Percentiles rank a stretch among this genome's conserved stretches.
phyloP scores from a whole-genome alignment of 2,797 vertebrate species.

The Lagocephalus sceleratus region DNA sequence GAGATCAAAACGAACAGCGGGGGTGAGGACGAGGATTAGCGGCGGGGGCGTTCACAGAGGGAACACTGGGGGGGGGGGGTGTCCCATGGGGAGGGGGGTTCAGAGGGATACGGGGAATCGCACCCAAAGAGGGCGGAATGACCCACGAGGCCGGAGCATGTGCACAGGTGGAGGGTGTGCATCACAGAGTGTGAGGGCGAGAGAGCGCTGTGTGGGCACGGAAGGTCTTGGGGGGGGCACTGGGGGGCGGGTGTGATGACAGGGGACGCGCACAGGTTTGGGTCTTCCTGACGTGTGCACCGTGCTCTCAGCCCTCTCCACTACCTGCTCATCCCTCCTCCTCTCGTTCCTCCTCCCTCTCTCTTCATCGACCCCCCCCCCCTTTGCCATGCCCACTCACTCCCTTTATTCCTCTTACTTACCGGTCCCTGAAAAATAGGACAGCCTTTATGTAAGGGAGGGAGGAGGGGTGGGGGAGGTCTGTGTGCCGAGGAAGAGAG shows the following conservation, averaged over 20 bases:
- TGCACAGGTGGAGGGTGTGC: constrained; percentile 14
- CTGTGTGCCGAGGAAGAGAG: constrained; percentile 27
- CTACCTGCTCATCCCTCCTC: constrained; percentile 27
- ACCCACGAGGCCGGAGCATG: neutral
- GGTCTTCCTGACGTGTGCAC: constrained; percentile 57
- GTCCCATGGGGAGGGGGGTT: no score
- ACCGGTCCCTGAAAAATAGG: constrained; percentile 71
- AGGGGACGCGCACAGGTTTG: constrained; percentile 52
- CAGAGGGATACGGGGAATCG: no score
- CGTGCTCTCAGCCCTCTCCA: constrained; percentile 41
- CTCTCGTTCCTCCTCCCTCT: constrained; percentile 28
- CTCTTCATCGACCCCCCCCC: constrained; percentile 43
- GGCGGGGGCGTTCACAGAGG: no score
- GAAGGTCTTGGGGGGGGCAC: constrained; percentile 24
- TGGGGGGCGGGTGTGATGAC: constrained; percentile 19
- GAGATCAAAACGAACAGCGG: no score
- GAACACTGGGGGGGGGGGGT: no score
- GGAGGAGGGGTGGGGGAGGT: constrained; percentile 45
- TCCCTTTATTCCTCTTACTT: constrained; percentile 64
- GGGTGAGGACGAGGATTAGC: no score
- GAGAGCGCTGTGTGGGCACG: constrained; percentile 46
- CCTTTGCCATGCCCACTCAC: constrained; percentile 63
- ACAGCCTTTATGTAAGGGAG: constrained; percentile 73
- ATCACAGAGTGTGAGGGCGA: constrained; percentile 18
- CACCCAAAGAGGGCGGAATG: no score